Evolutionary conservation across 2,113 vertebrate species (phyloP), one percentile per base, ranked within the genome.

Genomic region (Pterophyllum scalare): DNA sequence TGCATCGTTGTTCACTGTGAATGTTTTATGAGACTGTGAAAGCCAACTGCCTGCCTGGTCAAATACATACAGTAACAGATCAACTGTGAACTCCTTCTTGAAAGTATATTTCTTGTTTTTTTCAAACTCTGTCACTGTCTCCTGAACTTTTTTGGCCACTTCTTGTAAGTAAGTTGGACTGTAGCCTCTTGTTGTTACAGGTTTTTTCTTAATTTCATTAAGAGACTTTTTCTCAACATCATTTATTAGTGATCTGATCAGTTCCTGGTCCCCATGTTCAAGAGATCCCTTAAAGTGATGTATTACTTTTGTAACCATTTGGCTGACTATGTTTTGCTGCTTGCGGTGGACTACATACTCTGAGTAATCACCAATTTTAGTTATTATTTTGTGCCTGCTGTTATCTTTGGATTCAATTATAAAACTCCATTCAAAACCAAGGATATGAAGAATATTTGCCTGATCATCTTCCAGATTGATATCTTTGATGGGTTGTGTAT

Each of bases 1-100:
- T 1, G 94, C 92, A 67, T 96, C 75, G 7, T 96, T 96, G 14
- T 72, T 92, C 6, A 0, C 77, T 26, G 3, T 88, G 77, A 95
- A 97, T 2, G 22, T 76, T 2, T 0, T 1, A 0, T 96, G 94
- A 15, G 95, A 90, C 13, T 80, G 20, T 60, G 87, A 82, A 78
- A 97, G 92, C 33, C 26, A 93, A 1, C 8, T 2, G 0, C 31
- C 81, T 83, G 85, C 72, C 3, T 33, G 77, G 20, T 88, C 49
- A 85, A 87, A 89, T 9, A 95, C 58, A 94, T 93, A 94, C 3
- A 86, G 79, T 22, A 85, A 87, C 1, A 90, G 83, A 92, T 92
- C 79, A 72, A 87, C 61, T 3, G 57, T 79, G 14, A 93, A 95
- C 82, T 80, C 77, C 7, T 74, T 92, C 2, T 57, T 93, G 2